Conservation (phyloP, 2,888 invertebrate species). For the Esperia sulphurella region DNA sequence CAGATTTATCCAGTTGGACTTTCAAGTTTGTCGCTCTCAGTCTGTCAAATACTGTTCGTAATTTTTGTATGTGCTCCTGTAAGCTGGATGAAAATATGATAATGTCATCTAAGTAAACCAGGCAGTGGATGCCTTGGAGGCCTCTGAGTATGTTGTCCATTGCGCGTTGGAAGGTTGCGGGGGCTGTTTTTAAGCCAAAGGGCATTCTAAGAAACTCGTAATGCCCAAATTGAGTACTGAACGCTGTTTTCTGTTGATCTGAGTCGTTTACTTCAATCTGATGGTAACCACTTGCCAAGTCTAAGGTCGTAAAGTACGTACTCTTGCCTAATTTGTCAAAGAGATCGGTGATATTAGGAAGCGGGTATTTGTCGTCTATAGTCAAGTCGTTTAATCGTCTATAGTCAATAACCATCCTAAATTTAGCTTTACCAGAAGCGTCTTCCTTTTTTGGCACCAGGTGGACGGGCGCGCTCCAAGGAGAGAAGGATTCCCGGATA, state of each 20-base stretch:
- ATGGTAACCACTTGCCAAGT: constrained; percentile 15
- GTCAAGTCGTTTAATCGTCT: neutral
- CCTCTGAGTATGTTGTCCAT: constrained; percentile 43
- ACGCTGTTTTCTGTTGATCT: constrained; percentile 17
- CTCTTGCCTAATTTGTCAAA: constrained; percentile 4
- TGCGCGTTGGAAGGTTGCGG: constrained; percentile 43
- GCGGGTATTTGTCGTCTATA: constrained; percentile 1
- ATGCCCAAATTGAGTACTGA: constrained; percentile 15
- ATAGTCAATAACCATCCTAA: constrained; percentile 1
- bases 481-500: constrained; percentile 15
- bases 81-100: constrained; percentile 23
- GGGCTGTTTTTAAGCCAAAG: constrained; percentile 23
- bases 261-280: constrained; percentile 15
- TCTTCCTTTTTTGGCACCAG: constrained; percentile 21
- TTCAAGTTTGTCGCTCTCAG: constrained; percentile 20
- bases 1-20: constrained; percentile 18
- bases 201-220: constrained; percentile 20
- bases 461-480: constrained; percentile 13
- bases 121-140: constrained; percentile 30
- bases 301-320: constrained; percentile 17
- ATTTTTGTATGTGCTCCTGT: constrained; percentile 17
- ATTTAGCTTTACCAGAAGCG: constrained; percentile 17
- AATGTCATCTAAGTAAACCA: constrained; percentile 27
- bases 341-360: neutral
- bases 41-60: constrained; percentile 19